Base-by-base conservation (phyloP, 1,140 invertebrate genomes). In the Spodoptera litura region DNA sequence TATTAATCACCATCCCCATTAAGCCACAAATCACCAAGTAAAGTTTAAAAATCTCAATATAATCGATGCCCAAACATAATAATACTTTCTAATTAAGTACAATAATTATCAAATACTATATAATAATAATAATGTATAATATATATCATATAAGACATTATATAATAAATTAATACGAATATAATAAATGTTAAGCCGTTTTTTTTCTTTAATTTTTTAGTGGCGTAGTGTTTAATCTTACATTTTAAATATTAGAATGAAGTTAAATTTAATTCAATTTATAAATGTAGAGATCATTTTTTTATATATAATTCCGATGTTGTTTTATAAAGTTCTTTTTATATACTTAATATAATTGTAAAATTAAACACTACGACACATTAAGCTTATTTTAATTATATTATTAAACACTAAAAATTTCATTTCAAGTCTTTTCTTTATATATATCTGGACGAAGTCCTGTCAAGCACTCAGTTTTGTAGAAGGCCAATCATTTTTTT, bases 391-490 rank as follows among this genome's bases (percentile, higher is more conserved):
- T 35, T 64, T 61, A 70, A 51, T 71, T 53, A 72, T 71, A 71
- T 51, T 61, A 56, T 73, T 77, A 77, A 76, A 68, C 62, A 27
- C 74, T 72, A 72, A 77, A 75, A 77, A 56, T 77, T 77, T 77
- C 70, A 53, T 64, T 79, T 79, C 56, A 80, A 80, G 78, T 80
- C 78, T 80, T 82, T 82, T 73, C 75, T 25, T 66, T 78, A 78
- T 81, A 81, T 78, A 56, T 73, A 78, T 55, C 8, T 79, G 81
- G 81, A 82, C 81, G 81, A 79, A 79, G 81, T 82, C 81, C 81
- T 56, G 52, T 49, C 70, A 82, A 82, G 81, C 81, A 82, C 81
- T 53, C 81, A 66, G 44, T 64, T 79, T 68, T 79, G 62, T 66
- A 51, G 25, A 82, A 79, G 81, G 78, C 81, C 78, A 82, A 79